phyloP scores from a whole-genome alignment of 2,113 vertebrate species.

The Oryzias woworae region DNA sequence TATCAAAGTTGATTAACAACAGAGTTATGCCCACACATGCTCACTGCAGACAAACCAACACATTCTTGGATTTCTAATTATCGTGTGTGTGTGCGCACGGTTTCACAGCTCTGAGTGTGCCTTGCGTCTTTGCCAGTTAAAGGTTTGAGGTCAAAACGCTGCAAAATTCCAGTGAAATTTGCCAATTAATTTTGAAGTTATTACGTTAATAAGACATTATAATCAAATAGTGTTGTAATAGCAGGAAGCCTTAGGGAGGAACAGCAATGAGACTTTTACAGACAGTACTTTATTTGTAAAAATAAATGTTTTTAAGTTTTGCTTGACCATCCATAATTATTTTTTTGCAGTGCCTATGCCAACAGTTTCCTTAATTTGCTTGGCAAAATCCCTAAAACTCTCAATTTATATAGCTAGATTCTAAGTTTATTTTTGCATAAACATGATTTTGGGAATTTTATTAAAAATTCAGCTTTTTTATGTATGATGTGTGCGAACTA shows the following conservation, averaged over 20 bases:
- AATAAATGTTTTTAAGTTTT: no score
- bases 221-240: conserved; percentile 41
- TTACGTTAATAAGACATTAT: conserved; percentile 43
- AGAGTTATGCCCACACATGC: no score
- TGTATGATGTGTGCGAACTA: no score
- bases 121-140: neutral
- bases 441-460: no score
- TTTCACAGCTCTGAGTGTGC: neutral
- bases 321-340: no score
- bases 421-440: no score
- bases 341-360: neutral
- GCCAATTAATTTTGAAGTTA: conserved; percentile 31
- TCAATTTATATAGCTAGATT: no score
- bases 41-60: no score
- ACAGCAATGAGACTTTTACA: conserved; percentile 13
- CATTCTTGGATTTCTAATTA: no score
- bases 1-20: no score
- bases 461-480: no score
- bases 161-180: conserved; percentile 28
- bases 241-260: conserved; percentile 30
- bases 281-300: conserved; percentile 6
- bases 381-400: no score
- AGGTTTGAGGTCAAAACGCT: conserved; percentile 8
- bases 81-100: neutral
- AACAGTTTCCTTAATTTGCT: neutral